A percentile compares a stretch with the other conserved stretches of the same genome.
Evolutionary conservation across 2,113 vertebrate species (phyloP).

Genomic region (Rhodinocichla rosea): DNA sequence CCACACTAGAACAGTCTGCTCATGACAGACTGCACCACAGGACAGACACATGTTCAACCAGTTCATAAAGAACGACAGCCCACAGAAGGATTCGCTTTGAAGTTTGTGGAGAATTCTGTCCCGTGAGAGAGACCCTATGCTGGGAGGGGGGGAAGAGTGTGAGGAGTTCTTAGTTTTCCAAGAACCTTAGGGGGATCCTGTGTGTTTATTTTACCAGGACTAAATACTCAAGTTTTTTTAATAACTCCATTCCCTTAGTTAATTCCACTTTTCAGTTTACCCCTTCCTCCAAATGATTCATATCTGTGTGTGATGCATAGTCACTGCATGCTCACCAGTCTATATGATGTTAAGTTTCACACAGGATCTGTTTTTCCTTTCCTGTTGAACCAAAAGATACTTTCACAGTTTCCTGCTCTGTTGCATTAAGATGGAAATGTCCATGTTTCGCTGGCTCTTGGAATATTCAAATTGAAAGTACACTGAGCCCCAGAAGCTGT

Average conservation of each 20-base stretch:
- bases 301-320: not conserved
- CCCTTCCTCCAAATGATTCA: not conserved
- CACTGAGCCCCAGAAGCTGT: not conserved
- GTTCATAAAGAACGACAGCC: not conserved
- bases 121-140: not conserved
- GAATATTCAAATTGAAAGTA: not conserved
- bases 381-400: not conserved
- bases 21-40: not conserved
- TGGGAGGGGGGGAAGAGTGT: not conserved
- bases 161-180: not conserved
- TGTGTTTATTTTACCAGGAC: not conserved
- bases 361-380: not conserved
- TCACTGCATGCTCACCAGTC: not conserved
- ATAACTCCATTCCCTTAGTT: not conserved
- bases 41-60: not conserved
- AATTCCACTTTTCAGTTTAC: not conserved
- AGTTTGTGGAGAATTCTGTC: not conserved
- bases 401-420: not conserved
- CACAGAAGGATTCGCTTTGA: fast-evolving
- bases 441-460: not conserved
- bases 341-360: not conserved
- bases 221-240: not conserved
- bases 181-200: not conserved
- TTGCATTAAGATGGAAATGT: not conserved
- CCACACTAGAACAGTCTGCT: not conserved